Base-by-base conservation (phyloP, 2,888 invertebrate species). In the Diarsia brunnea region DNA sequence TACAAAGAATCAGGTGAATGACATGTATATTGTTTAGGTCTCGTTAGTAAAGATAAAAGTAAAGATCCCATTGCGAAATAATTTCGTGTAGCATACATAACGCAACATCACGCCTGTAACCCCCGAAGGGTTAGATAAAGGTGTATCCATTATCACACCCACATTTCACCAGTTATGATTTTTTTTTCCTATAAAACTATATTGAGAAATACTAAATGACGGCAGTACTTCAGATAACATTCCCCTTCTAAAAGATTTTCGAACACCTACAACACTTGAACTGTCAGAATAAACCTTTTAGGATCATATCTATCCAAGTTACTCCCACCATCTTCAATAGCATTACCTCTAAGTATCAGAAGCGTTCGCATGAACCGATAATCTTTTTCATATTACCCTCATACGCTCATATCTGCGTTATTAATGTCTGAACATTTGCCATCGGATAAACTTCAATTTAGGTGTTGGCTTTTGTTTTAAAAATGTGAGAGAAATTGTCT, bases 381-480 rank as follows among this genome's bases (percentile, higher is more conserved):
- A 84, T 86, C 75, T 84, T 81, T 85, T 81, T 86, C 78, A 58
- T 75, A 84, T 84, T 80, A 80, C 80, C 80, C 61, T 80, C 73
- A 58, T 67, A 53, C 31, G 55, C 27, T 70, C 71, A 69, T 72
- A 84, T 80, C 71, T 60, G n/a, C 27, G 63, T 70, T 84, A 79
- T 85, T 85, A 77, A 73, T 85, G 70, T 73, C 49, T 53, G 70
- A 66, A 69, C 68, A 72, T 81, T 69, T 69, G 16, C 66, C 60
- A 58, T 72, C 60, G 64, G 64, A 86, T 79, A 64, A 70, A 75
- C 68, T 74, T 79, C 21, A 67, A 65, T 71, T 65, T 65, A 72
- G n/a, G 43, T 55, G 69, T 10, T 47, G 12, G 49, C 65, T 60
- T 75, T 70, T 51, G 55, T 75, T 24, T 75, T 51, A 21, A 21